Evolutionary conservation across 1,140 invertebrate species (phyloP).

Genomic region (Hesperophylax magnus): DNA sequence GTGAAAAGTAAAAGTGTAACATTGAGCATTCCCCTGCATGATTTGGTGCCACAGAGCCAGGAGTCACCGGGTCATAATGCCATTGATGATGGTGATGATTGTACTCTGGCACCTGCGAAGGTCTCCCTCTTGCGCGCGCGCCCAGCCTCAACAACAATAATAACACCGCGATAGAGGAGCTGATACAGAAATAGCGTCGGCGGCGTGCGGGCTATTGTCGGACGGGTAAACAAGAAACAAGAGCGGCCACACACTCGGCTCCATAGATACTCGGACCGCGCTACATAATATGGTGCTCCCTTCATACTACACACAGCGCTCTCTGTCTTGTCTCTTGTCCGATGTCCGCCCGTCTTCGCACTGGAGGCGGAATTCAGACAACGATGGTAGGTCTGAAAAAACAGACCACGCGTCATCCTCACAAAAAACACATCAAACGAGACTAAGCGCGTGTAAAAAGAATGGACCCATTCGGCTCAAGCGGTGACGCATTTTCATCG

Average conservation of each 20-base stretch:
- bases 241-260: neutral
- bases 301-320: neutral
- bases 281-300: too few species aligned
- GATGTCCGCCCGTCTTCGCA: neutral
- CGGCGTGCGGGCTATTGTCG: constrained; percentile 21
- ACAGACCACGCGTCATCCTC: too few species aligned
- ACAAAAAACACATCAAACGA: too few species aligned
- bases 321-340: neutral
- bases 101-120: constrained; percentile 28
- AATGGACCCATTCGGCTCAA: too few species aligned
- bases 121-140: neutral
- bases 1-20: too few species aligned
- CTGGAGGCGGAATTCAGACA: too few species aligned
- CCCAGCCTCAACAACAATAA: constrained; percentile 14
- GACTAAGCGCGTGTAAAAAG: too few species aligned
- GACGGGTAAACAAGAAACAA: constrained; percentile 19
- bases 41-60: neutral
- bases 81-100: constrained; percentile 9
- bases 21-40: too few species aligned
- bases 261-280: too few species aligned
- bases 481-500: too few species aligned
- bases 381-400: too few species aligned
- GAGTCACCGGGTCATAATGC: constrained; percentile 16
- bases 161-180: neutral
- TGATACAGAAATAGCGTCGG: neutral